Evolutionary conservation across 2,797 vertebrate species (phyloP).

Genomic region (Decapterus maruadsi): DNA sequence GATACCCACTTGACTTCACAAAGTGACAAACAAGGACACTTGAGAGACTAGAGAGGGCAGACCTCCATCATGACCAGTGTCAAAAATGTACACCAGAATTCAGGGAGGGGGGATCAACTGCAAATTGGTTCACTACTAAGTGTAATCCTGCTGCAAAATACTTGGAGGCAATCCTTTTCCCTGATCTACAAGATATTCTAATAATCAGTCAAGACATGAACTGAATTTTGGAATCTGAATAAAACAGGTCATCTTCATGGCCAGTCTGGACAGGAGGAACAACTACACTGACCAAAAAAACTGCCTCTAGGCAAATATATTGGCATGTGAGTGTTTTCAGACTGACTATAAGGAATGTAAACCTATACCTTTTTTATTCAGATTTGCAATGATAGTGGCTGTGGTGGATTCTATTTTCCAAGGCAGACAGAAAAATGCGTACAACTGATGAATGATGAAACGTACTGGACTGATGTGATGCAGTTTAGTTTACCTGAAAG

Average conservation of each 20-base stretch:
- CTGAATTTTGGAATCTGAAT: neutral
- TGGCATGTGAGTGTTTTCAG: no score
- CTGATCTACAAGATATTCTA: neutral
- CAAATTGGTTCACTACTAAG: no score
- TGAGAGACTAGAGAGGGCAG: no score
- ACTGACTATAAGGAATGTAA: neutral
- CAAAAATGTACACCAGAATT: no score
- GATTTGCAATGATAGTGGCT: neutral
- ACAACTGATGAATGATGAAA: neutral
- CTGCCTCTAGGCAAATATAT: no score
- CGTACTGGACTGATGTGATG: slow-evolving; percentile 11
- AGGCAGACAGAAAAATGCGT: neutral
- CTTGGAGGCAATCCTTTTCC: neutral
- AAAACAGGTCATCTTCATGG: no score
- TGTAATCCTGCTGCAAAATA: no score
- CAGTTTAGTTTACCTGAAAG: slow-evolving; percentile 3
- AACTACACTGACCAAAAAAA: neutral
- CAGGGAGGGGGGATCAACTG: no score
- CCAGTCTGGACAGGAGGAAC: neutral
- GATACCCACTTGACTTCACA: neutral
- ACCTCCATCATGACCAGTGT: no score
- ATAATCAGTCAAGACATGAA: neutral
- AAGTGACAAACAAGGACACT: neutral
- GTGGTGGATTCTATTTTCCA: neutral
- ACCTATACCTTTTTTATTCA: neutral